Evolutionary conservation across 2,797 vertebrate genomes (phyloP), one percentile per base, ranked within the genome.

Genomic region (Sebastes hubbsi): DNA sequence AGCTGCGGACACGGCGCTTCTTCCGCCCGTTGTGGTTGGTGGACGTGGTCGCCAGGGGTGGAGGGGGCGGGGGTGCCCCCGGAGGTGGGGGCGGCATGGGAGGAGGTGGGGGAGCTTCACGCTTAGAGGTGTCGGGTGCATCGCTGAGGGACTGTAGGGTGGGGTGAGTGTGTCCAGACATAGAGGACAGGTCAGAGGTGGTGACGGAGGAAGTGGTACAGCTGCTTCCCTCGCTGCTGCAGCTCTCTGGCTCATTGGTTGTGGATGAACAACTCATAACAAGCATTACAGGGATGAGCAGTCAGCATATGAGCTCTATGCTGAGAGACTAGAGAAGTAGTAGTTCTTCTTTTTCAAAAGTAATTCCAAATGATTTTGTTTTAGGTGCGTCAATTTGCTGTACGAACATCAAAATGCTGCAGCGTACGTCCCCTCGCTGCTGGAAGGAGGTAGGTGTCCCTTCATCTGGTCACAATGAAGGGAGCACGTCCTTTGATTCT

Each of bases 1-100:
- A 99, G 91, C 97, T 99, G 73, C 98, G 96, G 83, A 99, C 97
- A 0, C 97, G 94, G 3, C 97, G 97, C 86, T 98, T 99, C 90
- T 96, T 98, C 75, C 96, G 95, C 27, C 3, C 84, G 52, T 95
- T 95, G 6, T 96, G 95, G 67, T 87, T 93, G 95, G 93, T 16
- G 60, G 93, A 0, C 65, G 89, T 0, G 58, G 93, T 94, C 0
- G 85, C 73, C 59, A 91, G 91, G 0, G 90, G 94, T 0, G 94
- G 95, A 1, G 89, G 87, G 0, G 90, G 92, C 1, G 94, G 92
- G 30, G 92, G 91, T 25, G 70, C 89, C 8, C 72, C 87, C 0
- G 88, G 89, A 5, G 88, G 89, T 0, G 91, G 91, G 2, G 93
- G 93, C 0, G 91, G 89, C 3, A 80, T 82, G 0, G 89, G 90